These are phyloP conservation scores for Lepidostoma basale DNA, from an alignment of 1,140 invertebrate genomes.

Conservation along the genomic window DNA sequence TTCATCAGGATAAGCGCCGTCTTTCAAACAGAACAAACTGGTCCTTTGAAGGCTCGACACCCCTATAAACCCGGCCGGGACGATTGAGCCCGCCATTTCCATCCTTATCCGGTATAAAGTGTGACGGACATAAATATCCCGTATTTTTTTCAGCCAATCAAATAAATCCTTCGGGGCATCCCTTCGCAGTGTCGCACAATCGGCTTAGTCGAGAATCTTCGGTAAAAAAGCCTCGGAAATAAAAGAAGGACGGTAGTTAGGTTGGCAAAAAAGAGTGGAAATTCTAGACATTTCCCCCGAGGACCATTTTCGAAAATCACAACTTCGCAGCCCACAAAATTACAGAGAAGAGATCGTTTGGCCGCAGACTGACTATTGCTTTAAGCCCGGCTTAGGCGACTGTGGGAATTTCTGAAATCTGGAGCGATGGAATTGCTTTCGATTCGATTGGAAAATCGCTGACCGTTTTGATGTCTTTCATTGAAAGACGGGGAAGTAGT, in stretches of 20 bases:
- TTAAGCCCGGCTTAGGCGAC: slow-evolving; percentile 37
- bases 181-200: slow-evolving; percentile 28
- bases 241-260: slow-evolving; percentile 30
- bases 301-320: slow-evolving; percentile 44
- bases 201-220: slow-evolving; percentile 29
- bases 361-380: slow-evolving; percentile 32
- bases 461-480: slow-evolving; percentile 2
- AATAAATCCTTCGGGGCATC: slow-evolving; percentile 32
- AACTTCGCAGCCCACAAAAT: slow-evolving; percentile 46
- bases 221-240: slow-evolving; percentile 32
- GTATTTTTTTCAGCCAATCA: slow-evolving; percentile 35
- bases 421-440: neutral
- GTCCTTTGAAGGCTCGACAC: slow-evolving; percentile 10
- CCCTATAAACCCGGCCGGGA: neutral
- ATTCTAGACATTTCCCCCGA: slow-evolving; percentile 42
- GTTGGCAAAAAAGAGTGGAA: slow-evolving; percentile 32
- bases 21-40: slow-evolving; percentile 14
- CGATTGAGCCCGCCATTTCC: neutral
- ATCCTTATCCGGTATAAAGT: slow-evolving; percentile 19
- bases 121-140: slow-evolving; percentile 38
- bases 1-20: slow-evolving; percentile 13
- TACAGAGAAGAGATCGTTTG: slow-evolving; percentile 43
- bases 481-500: neutral
- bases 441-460: slow-evolving; percentile 9
- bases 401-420: slow-evolving; percentile 15